Evolutionary conservation across 2,888 invertebrate genomes (phyloP).

Genomic region (Drosophila cognata): DNA sequence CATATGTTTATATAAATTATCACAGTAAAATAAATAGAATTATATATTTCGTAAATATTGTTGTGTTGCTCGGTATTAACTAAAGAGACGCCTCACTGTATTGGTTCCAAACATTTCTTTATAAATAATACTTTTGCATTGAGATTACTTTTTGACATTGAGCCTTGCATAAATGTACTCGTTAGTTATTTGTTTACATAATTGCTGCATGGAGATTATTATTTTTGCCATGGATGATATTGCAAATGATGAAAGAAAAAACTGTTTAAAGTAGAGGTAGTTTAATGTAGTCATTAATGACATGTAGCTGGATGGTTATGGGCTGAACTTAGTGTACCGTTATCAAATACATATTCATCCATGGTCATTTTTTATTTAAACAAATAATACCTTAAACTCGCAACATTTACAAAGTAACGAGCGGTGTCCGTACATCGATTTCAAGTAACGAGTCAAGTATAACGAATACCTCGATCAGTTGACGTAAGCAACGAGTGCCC

Average conservation of each 20-base stretch:
- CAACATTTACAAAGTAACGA: background rate
- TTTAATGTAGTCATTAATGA: slow-evolving; percentile 10
- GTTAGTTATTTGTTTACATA: background rate
- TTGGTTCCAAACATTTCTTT: slow-evolving; percentile 13
- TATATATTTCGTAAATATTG: slow-evolving; percentile 48
- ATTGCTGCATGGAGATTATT: background rate
- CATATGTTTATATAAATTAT: slow-evolving; percentile 70
- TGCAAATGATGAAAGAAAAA: background rate
- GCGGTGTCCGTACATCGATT: background rate
- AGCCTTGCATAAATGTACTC: slow-evolving; percentile 25
- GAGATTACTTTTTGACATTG: slow-evolving; percentile 28
- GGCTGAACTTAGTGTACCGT: background rate
- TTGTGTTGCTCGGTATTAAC: slow-evolving; percentile 38
- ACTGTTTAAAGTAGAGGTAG: slow-evolving; percentile 27
- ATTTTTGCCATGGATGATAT: background rate
- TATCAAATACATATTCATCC: background rate
- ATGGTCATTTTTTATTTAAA: background rate
- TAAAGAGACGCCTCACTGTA: slow-evolving; percentile 34
- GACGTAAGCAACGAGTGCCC: background rate
- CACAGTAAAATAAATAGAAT: slow-evolving; percentile 81
- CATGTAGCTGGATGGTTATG: background rate
- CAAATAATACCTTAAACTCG: background rate
- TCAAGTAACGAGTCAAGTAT: background rate
- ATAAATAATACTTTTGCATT: slow-evolving; percentile 58
- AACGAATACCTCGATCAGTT: background rate